Base-by-base conservation (phyloP, 2,113 vertebrate genomes). In the Bos javanicus region DNA sequence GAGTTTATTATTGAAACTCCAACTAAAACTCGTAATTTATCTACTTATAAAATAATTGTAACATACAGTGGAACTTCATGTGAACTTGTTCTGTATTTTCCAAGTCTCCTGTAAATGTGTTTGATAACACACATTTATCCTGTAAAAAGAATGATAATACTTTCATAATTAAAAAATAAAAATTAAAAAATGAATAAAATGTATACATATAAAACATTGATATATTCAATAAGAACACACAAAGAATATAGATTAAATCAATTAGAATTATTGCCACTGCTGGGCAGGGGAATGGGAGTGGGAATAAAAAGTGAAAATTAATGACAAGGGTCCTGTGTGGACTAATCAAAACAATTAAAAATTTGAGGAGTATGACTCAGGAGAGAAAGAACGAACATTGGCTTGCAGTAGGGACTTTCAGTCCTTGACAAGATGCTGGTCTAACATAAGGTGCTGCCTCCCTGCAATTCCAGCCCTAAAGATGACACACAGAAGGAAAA, bases 381-480 rank as follows among this genome's bases (percentile, higher is more conserved):
- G 28, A 86, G 25, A 78, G 90, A 82, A 64, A 76, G 48, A 62
- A 90, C 64, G 3, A 67, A 82, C 17, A 39, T n/a, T 54, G 62
- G 57, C 74, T 96, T 67, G 1, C 4, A 84, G 33, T n/a, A 85
- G 57, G 88, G 30, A 94, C 39, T 64, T 87, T 54, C 2, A 81
- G 48, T 95, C 87, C 62, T 89, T 81, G 57, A 94, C 74, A 87
- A 97, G 60, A 96, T 86, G 39, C 17, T 67, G 59, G 94, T 80
- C 71, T 95, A 92, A 97, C 92, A 89, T 62, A 90, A 97, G 52
- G 46, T 74, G 76, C 19, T 59, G 60, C 39, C 2, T 95, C 60
- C 62, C 43, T 23, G 43, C 60, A 87, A 92, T n/a, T 28, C 46
- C 52, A 92, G 39, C 74, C 87, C 57, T 81, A 13, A 89, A 87